Evolutionary conservation across 2,113 vertebrate genomes (phyloP), one percentile per base, ranked within the genome.

Genomic region (Cyphomyrus plagiostoma): DNA sequence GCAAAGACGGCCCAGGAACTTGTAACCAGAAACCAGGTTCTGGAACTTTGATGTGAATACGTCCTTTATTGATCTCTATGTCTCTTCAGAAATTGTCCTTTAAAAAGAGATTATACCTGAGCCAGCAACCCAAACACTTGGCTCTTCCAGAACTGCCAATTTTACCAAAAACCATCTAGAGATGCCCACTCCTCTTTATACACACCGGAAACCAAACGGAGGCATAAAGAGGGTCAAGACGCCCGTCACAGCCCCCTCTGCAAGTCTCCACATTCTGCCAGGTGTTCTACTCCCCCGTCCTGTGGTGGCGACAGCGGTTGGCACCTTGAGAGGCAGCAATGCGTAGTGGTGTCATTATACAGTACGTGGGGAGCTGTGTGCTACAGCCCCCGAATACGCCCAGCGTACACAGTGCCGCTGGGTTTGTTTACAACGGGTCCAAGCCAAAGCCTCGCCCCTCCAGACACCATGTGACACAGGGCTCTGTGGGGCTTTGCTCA

Each of bases 331-430:
- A 85, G 7, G 4, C 21, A n/a, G 48, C 46, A n/a, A 92, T 93
- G 93, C 91, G 90, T 91, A 96, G 93, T 94, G 93, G 93, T 95
- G 93, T 95, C 91, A 96, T 96, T 96, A 95, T 35, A 35, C 35
- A 35, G 35, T 92, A 92, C 91, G 90, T 82, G 91, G 94, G 95
- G 95, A 94, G 92, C 94, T 94, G 93, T 94, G 95, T 94, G 93
- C 92, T 91, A 91, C 92, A 89, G 92, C 94, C 95, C 95, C 94
- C 93, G 94, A 90, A 96, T 94, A 95, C 94, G 94, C 95, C 94
- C 95, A 94, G 94, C 92, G 91, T 95, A 95, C 95, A 93, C 92
- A 95, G 93, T 80, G 19, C 48, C n/a, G 26, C 86, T 84, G 74
- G 4, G 74, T 17, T 77, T 42, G 74, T 74, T 50, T 42, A 45